Base-by-base conservation (phyloP, 2,113 vertebrate species). In the Malurus elegans region DNA sequence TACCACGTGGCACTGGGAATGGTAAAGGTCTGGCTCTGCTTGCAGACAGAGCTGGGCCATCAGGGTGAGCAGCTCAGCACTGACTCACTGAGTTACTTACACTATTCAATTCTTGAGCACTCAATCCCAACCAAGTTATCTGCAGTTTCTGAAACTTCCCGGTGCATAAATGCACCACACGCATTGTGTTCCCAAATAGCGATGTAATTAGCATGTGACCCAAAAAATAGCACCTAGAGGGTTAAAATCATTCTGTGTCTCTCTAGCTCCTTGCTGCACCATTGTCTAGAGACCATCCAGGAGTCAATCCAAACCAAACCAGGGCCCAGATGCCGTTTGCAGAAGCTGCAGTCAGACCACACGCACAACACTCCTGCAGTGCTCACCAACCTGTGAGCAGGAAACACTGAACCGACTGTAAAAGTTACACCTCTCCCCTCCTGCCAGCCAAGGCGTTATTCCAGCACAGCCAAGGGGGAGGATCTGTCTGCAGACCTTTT, bases 321-420 rank as follows among this genome's bases (percentile, higher is more conserved):
- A n/a, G 18, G 54, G 64, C 57, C 65, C 72, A 65, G 82, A 36
- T 93, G 92, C 82, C 79, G 36, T 60, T 76, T 88, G 84, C 79
- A 90, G 91, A 87, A 92, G 93, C 89, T 93, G 81, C 56, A 79
- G 62, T 57, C 91, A 94, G 75, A 92, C 86, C 91, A 96, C 92
- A 90, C 44, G 3, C 48, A 40, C 76, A 88, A 65, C 0, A 2
- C 79, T 80, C 29, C 56, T 31, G 45, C 66, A 73, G 51, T 4
- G 32, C 31, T 79, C 89, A 57, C 78, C 67, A 57, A 21, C 82
- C 75, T 64, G 48, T 4, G 10, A 75, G 86, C 1, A 58, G 88
- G n/a, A 92, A 94, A 87, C 58, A 86, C 44, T 86, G 76, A 83
- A 70, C 76, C 8, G 0, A 36, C 18, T 73, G 88, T 50, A 81